Conservation (phyloP, 1,140 invertebrate genomes). For the Drosophila mojavensis region DNA sequence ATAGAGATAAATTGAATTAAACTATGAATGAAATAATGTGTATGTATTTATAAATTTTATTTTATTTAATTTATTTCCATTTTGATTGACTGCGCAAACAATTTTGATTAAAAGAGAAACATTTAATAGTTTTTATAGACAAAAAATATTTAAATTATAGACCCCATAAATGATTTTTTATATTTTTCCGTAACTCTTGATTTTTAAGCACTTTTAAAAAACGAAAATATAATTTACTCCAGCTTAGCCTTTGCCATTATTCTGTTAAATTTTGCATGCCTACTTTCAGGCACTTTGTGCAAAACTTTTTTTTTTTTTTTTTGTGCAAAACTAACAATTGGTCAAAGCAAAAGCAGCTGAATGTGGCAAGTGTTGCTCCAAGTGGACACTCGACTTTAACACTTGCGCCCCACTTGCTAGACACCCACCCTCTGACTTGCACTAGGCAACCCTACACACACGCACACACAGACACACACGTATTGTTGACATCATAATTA, state of each 20-base stretch:
- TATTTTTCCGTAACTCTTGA: no score
- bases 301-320: no score
- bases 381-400: constrained; percentile 49
- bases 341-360: constrained; percentile 28
- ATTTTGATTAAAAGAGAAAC: no score
- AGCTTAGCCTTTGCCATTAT: constrained; percentile 6
- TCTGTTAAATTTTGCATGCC: constrained; percentile 40
- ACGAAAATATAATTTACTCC: background rate
- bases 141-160: no score
- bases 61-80: no score
- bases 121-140: no score
- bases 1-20: background rate
- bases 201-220: no score
- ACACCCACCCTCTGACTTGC: constrained; percentile 1
- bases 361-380: constrained; percentile 28
- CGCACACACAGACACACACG: constrained; percentile 10
- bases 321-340: constrained; percentile 37
- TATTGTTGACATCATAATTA: constrained; percentile 25
- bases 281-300: constrained; percentile 49
- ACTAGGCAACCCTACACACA: background rate
- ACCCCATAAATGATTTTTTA: no score
- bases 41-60: no score
- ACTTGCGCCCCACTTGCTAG: constrained; percentile 33
- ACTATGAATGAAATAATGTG: background rate
- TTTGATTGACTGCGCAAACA: no score